phyloP scores from a whole-genome alignment of 2,888 invertebrate genomes.

The Lagria hirta region DNA sequence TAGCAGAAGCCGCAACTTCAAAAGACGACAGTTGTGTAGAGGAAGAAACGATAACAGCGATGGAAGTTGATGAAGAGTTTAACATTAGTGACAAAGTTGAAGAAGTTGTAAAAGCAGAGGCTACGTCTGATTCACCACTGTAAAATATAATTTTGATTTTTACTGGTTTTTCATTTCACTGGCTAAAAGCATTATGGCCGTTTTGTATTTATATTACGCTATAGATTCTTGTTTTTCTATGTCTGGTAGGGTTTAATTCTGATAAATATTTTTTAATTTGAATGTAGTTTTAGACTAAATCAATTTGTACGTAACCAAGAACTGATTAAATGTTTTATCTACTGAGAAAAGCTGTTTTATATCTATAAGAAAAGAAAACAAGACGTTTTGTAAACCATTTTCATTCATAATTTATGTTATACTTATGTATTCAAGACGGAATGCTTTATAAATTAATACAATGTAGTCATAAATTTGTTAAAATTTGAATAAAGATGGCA shows the following conservation, averaged over 20 bases:
- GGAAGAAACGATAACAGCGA: slow-evolving; percentile 28
- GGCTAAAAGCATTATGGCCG: slow-evolving; percentile 6
- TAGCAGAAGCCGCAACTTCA: slow-evolving; percentile 25
- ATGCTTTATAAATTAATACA: no score
- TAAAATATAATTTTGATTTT: slow-evolving; percentile 22
- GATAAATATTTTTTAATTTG: slow-evolving; percentile 25
- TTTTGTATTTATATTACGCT: slow-evolving; percentile 16
- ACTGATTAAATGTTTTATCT: slow-evolving; percentile 31
- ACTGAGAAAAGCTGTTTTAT: slow-evolving; percentile 10
- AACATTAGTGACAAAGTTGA: slow-evolving; percentile 25
- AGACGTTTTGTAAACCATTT: no score
- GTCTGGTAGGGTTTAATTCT: slow-evolving; percentile 11
- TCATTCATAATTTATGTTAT: no score
- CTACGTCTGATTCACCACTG: slow-evolving; percentile 22
- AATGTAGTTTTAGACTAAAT: slow-evolving; percentile 22
- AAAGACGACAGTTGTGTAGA: slow-evolving; percentile 25
- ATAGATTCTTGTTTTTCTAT: slow-evolving; percentile 2
- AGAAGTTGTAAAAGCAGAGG: slow-evolving; percentile 22
- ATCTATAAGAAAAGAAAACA: no score
- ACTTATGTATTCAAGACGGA: no score
- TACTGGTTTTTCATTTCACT: slow-evolving; percentile 7
- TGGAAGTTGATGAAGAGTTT: slow-evolving; percentile 33
- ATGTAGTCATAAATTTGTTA: no score
- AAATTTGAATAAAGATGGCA: no score
- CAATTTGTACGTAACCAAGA: slow-evolving; percentile 33